These are phyloP conservation scores for Protophormia terraenovae DNA, from an alignment of 2,888 invertebrate species.

Conservation along the genomic window DNA sequence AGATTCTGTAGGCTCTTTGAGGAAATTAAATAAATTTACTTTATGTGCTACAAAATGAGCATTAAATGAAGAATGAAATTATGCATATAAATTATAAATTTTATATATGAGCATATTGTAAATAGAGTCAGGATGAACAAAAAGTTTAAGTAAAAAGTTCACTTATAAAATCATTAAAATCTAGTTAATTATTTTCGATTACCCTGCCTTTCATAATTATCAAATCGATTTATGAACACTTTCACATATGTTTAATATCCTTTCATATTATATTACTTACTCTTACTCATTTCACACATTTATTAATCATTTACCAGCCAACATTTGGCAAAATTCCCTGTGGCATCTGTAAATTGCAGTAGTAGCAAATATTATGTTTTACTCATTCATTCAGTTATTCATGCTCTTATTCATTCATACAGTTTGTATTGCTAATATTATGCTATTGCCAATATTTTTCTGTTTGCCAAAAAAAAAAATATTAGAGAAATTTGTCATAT, in stretches of 20 bases:
- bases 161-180: too few relatives aligned
- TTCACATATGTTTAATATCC: background rate
- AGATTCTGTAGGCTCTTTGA: slow-evolving; percentile 57
- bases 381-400: slow-evolving; percentile 32
- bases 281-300: slow-evolving; percentile 32
- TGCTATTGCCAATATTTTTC: slow-evolving; percentile 35
- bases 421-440: slow-evolving; percentile 28
- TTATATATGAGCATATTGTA: background rate
- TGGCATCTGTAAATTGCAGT: slow-evolving; percentile 34
- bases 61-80: slow-evolving; percentile 56
- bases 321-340: slow-evolving; percentile 61
- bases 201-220: background rate
- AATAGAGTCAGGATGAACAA: background rate
- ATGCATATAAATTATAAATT: slow-evolving; percentile 40
- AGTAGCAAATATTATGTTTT: slow-evolving; percentile 24
- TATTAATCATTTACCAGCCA: slow-evolving; percentile 56
- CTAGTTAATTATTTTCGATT: background rate
- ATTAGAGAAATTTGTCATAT: slow-evolving; percentile 60
- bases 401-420: background rate
- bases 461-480: slow-evolving; percentile 38
- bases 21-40: slow-evolving; percentile 39
- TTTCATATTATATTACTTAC: background rate
- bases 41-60: slow-evolving; percentile 28
- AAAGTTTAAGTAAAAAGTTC: too few relatives aligned
- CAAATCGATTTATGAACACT: background rate